These are phyloP conservation scores for Corythornis vintsioides DNA, from an alignment of 2,113 vertebrate genomes.

Conservation along the genomic window DNA sequence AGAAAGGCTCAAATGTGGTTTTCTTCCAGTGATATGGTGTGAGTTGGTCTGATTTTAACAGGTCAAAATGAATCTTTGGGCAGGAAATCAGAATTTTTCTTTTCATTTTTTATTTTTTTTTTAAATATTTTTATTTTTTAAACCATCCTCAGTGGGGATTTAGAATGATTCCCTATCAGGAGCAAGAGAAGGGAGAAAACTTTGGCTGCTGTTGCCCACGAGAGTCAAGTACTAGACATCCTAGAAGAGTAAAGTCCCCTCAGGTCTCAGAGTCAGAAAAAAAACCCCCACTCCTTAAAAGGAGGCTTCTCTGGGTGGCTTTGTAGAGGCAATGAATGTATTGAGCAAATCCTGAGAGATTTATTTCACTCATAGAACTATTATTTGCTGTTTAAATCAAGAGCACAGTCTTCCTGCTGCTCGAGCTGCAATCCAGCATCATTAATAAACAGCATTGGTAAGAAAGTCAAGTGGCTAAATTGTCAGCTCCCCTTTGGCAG, in stretches of 20 bases:
- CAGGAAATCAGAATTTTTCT: not conserved
- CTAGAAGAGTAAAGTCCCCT: not conserved
- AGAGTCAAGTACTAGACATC: not conserved
- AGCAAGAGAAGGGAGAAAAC: not conserved
- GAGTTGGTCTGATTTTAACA: not conserved
- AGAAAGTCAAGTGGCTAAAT: slow-evolving; percentile 25
- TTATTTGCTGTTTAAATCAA: slow-evolving; percentile 1
- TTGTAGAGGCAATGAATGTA: not conserved
- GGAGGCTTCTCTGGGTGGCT: not conserved
- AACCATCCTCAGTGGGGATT: not conserved
- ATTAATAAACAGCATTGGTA: slow-evolving; percentile 23
- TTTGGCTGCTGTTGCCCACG: not conserved
- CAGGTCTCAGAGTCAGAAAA: not conserved
- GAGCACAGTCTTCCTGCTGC: not conserved
- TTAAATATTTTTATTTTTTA: too few species aligned
- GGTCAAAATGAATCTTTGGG: not conserved
- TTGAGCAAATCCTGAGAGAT: not conserved
- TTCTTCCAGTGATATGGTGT: not conserved
- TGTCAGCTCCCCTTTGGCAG: slow-evolving; percentile 24
- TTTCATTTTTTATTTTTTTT: too few species aligned
- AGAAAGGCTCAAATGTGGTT: not conserved
- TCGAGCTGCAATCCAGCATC: not conserved
- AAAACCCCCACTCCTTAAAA: not conserved
- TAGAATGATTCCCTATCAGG: not conserved
- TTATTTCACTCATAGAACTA: not conserved